phyloP scores from a whole-genome alignment of 2,888 invertebrate genomes.

The Drosophila lutescens region DNA sequence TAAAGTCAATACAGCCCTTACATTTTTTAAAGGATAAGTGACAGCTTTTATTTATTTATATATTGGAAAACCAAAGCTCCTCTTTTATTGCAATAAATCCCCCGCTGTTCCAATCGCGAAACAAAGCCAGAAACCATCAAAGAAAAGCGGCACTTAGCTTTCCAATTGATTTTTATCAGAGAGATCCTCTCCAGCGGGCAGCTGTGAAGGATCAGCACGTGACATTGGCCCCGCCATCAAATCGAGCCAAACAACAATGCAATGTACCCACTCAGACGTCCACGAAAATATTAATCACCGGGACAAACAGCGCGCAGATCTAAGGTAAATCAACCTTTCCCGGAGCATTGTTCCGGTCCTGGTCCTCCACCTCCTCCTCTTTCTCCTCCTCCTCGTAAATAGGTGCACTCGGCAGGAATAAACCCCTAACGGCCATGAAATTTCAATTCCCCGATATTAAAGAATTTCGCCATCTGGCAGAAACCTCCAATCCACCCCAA shows the following conservation, averaged over 20 bases:
- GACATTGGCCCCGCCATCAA: slow-evolving; percentile 36
- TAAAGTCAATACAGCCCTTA: neutral
- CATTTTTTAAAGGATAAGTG: neutral
- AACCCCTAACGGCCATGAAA: slow-evolving; percentile 69
- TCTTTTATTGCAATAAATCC: neutral
- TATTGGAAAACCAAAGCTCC: neutral
- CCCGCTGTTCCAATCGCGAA: neutral
- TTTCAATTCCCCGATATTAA: slow-evolving; percentile 42
- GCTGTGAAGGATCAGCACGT: slow-evolving; percentile 47
- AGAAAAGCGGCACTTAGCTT: slow-evolving; percentile 16
- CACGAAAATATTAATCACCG: slow-evolving; percentile 56
- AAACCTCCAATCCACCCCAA: slow-evolving; percentile 61
- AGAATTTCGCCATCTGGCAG: slow-evolving; percentile 55
- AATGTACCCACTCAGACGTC: slow-evolving; percentile 33
- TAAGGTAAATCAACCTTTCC: slow-evolving; percentile 63
- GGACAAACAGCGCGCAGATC: slow-evolving; percentile 53
- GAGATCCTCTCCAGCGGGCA: slow-evolving; percentile 28
- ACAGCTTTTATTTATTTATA: neutral
- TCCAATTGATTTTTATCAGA: slow-evolving; percentile 17
- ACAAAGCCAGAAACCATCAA: slow-evolving; percentile 4
- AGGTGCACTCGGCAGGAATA: slow-evolving; percentile 59
- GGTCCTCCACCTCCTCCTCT: slow-evolving; percentile 25
- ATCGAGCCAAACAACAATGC: slow-evolving; percentile 21
- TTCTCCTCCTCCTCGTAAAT: slow-evolving; percentile 34
- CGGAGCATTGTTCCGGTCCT: slow-evolving; percentile 29